Evolutionary conservation across 2,113 vertebrate species (phyloP), one percentile per base, ranked within the genome.

Genomic region (Dolichotis patagonum): DNA sequence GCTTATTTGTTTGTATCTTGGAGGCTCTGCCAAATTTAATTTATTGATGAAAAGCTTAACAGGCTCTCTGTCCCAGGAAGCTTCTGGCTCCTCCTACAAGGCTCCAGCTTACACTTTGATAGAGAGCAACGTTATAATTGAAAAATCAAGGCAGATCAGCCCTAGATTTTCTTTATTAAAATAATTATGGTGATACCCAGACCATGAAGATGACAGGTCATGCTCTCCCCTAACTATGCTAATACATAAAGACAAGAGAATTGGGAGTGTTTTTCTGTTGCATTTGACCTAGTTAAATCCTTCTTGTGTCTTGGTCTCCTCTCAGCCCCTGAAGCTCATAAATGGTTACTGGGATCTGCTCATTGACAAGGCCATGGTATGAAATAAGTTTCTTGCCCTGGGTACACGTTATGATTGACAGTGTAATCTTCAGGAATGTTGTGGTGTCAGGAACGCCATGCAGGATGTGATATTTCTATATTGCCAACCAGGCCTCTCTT

Each of bases 211-310:
- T 60, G 58, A 3, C 20, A 13, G 58, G 30, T 3, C 0, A 0
- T 32, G 7, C 81, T 96, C 11, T 95, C 2, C 17, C 20, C 7
- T 60, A 62, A 98, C 71, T 84, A 46, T 2, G 17, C 54, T 93
- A 90, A 92, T 62, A 87, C 19, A 7, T 58, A 49, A 43, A 92
- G 87, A 56, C 96, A 89, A 92, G 56, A 88, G 67, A 95, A 49
- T 58, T 8, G 24, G 63, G 89, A 97, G 93, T 82, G 96, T 97
- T 96, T 43, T 28, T 86, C 46, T 97, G 1, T n/a, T 97, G n/a
- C 54, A 63, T 98, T 96, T 98, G 92, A 96, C 93, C 58, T 75
- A 94, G 96, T 98, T 96, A 97, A 97, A 87, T 94, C 73, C 63
- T 71, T 28, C 28, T n/a, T 97, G 93, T 67, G 85, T 97, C 92